phyloP scores from a whole-genome alignment of 1,140 invertebrate species.

The Lepidurus apus region DNA sequence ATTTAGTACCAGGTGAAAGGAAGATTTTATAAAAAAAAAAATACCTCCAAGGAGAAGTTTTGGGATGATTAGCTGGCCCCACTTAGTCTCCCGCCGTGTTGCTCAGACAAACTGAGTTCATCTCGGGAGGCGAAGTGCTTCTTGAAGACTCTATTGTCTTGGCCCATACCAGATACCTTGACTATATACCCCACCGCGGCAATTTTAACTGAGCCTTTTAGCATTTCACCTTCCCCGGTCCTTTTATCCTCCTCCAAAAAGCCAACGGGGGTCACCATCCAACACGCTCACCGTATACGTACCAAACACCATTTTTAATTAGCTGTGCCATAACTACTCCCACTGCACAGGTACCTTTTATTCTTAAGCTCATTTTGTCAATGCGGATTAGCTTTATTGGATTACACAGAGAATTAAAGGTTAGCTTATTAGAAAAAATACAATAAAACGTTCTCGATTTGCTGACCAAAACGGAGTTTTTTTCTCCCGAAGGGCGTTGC shows the following conservation, averaged over 20 bases:
- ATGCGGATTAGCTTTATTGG: no score
- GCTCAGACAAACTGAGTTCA: conserved; percentile 18
- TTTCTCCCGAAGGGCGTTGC: no score
- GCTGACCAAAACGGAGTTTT: no score
- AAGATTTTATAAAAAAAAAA: neutral
- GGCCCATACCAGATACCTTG: neutral
- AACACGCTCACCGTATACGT: neutral
- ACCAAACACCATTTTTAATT: neutral
- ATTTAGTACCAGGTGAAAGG: neutral
- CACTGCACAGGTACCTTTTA: no score
- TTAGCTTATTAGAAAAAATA: no score
- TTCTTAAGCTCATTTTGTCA: no score
- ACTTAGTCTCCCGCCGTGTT: conserved; percentile 20
- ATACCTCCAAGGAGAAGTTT: neutral
- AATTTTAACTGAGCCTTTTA: conserved; percentile 6
- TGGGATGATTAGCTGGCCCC: conserved; percentile 6
- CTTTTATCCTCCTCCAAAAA: conserved; percentile 7
- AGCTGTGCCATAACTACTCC: neutral
- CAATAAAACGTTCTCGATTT: no score
- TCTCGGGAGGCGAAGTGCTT: conserved; percentile 13
- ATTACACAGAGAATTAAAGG: no score
- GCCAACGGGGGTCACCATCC: conserved; percentile 16
- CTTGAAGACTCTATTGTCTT: conserved; percentile 19
- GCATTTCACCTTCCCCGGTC: neutral
- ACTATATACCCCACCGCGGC: conserved; percentile 12